Conservation (phyloP, 1,140 invertebrate species). For the Drosophila busckii region DNA sequence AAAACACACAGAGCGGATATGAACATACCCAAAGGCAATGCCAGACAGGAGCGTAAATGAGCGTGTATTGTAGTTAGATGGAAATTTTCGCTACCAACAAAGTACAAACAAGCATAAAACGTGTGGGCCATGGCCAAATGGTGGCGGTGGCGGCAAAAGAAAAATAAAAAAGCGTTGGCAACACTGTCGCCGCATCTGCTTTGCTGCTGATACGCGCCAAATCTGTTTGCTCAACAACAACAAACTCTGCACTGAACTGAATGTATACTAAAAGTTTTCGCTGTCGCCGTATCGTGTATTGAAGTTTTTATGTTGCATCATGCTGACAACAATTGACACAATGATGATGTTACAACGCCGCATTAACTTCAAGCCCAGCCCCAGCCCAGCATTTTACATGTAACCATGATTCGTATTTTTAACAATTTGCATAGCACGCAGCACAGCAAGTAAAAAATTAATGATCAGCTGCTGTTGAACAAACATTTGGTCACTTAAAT, state of each 20-base stretch:
- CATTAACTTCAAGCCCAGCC: constrained; percentile 2
- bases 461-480: background rate
- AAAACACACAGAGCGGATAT: constrained; percentile 74
- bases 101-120: constrained; percentile 4
- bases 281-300: too few species aligned
- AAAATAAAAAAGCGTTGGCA: constrained; percentile 67
- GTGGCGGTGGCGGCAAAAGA: constrained; percentile 19
- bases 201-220: constrained; percentile 48
- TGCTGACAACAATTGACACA: constrained; percentile 19
- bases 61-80: constrained; percentile 69
- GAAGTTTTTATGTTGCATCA: constrained; percentile 22
- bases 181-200: constrained; percentile 28
- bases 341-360: constrained; percentile 15
- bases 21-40: constrained; percentile 69
- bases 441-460: background rate
- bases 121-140: constrained; percentile 1
- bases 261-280: constrained; percentile 27
- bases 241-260: background rate
- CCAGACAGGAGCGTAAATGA: constrained; percentile 75
- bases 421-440: constrained; percentile 23
- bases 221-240: constrained; percentile 48
- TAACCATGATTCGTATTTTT: constrained; percentile 15
- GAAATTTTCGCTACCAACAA: constrained; percentile 50
- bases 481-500: background rate
- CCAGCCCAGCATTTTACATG: too few species aligned